Conservation (phyloP, 1,140 invertebrate species). For the Cataglyphis hispanica region DNA sequence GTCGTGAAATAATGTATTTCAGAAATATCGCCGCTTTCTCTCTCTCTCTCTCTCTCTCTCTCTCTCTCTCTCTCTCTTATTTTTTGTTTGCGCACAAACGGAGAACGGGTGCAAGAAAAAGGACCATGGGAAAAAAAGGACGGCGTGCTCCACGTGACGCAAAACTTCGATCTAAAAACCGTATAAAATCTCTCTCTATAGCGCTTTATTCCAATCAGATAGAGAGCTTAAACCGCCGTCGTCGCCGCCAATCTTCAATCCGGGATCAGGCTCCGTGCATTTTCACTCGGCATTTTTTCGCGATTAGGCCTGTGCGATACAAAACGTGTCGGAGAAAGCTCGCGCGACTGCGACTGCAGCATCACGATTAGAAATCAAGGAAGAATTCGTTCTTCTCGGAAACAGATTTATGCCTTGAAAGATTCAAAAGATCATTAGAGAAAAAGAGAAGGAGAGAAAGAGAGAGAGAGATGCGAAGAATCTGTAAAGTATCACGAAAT, state of each 20-base stretch:
- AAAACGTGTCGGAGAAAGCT: conserved; percentile 72
- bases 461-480: not conserved
- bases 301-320: conserved; percentile 33
- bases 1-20: conserved; percentile 79
- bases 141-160: conserved; percentile 34
- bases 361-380: conserved; percentile 74
- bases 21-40: conserved; percentile 78
- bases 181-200: too few species aligned
- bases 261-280: conserved; percentile 31
- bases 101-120: conserved; percentile 31
- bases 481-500: not conserved
- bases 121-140: conserved; percentile 32
- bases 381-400: conserved; percentile 59
- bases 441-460: not conserved
- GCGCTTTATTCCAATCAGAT: not conserved
- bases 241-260: conserved; percentile 25
- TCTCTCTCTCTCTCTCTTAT: conserved; percentile 57
- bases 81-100: conserved; percentile 54
- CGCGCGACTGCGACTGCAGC: conserved; percentile 23
- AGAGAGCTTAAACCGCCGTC: conserved; percentile 18
- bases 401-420: not conserved
- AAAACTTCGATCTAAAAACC: conserved; percentile 49
- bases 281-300: conserved; percentile 70
- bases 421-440: not conserved
- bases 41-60: too few species aligned